Percentiles rank a stretch among this genome's conserved stretches.
Evolutionary conservation across 2,113 vertebrate species (phyloP).

Genomic region (Sitta europaea): DNA sequence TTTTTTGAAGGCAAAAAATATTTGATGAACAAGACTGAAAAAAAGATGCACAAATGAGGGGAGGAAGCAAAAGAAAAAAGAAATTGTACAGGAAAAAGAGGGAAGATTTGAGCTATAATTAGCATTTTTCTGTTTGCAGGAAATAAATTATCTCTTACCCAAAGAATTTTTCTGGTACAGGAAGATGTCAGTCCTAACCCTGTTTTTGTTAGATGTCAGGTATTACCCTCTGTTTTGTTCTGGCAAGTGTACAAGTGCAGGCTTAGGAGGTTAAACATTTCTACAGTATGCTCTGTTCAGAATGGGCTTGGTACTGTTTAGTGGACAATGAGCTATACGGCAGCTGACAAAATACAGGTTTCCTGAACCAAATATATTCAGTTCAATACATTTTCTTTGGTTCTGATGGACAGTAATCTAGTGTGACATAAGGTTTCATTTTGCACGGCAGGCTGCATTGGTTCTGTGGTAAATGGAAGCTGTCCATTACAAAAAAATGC

Average conservation of each 20-base stretch:
- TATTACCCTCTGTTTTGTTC: slow-evolving; percentile 6
- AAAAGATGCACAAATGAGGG: not conserved
- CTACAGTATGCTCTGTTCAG: not conserved
- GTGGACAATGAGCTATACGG: slow-evolving; percentile 37
- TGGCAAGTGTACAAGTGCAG: slow-evolving; percentile 10
- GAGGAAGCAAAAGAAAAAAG: not conserved
- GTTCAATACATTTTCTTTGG: slow-evolving; percentile 31
- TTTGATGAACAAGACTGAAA: not conserved
- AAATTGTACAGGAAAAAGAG: not conserved
- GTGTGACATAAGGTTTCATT: slow-evolving; percentile 54
- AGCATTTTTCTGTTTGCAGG: not conserved
- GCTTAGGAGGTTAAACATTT: slow-evolving; percentile 43
- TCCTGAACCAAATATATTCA: slow-evolving; percentile 39
- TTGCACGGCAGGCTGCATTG: slow-evolving; percentile 22
- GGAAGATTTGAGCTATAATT: not conserved
- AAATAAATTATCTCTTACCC: slow-evolving; percentile 7
- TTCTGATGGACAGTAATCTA: slow-evolving; percentile 56
- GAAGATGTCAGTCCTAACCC: not conserved
- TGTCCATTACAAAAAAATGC: slow-evolving; percentile 29
- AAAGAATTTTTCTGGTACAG: not conserved
- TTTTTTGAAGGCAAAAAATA: slow-evolving; percentile 15
- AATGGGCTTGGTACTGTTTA: slow-evolving; percentile 9
- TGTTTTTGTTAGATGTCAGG: not conserved
- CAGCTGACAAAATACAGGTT: slow-evolving; percentile 60
- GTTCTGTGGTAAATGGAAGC: slow-evolving; percentile 33